Conservation (phyloP, 2,888 invertebrate species). For the Polymixis lichenea region DNA sequence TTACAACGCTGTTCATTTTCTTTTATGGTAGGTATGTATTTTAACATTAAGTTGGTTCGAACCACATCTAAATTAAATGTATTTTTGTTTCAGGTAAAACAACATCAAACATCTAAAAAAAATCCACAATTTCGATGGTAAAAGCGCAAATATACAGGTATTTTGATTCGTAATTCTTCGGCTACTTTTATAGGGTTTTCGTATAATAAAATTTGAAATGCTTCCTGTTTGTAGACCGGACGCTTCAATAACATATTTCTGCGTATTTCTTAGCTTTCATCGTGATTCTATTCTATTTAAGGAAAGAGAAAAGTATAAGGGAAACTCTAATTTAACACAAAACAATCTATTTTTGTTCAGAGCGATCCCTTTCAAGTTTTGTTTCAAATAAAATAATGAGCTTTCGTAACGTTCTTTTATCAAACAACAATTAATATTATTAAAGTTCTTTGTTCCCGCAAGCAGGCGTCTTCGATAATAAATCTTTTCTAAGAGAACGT, state of each 20-base stretch:
- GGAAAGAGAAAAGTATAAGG: conserved; percentile 28
- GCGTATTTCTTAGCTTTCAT: conserved; percentile 18
- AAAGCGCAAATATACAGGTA: conserved; percentile 9
- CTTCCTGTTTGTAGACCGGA: conserved; percentile 18
- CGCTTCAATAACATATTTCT: conserved; percentile 17
- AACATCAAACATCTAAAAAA: conserved; percentile 7
- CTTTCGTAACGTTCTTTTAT: conserved; percentile 54
- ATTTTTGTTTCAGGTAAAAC: conserved; percentile 63
- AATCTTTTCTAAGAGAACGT: conserved; percentile 51
- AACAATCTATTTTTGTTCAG: conserved; percentile 48
- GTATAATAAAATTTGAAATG: conserved; percentile 16
- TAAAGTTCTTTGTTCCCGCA: conserved; percentile 56
- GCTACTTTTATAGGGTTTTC: background rate
- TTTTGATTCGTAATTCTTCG: conserved; percentile 13
- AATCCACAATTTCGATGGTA: conserved; percentile 16
- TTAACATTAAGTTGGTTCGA: background rate
- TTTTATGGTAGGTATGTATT: background rate
- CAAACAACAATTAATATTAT: conserved; percentile 63
- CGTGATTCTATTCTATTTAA: conserved; percentile 31
- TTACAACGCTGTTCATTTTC: background rate
- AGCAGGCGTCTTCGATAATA: conserved; percentile 41
- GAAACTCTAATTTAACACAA: conserved; percentile 39
- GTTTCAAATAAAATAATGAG: conserved; percentile 54
- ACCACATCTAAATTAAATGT: conserved; percentile 17
- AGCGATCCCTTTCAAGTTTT: conserved; percentile 26